Evolutionary conservation across 1,140 invertebrate species (phyloP), one percentile per base, ranked within the genome.

Genomic region (Colletes gigas): DNA sequence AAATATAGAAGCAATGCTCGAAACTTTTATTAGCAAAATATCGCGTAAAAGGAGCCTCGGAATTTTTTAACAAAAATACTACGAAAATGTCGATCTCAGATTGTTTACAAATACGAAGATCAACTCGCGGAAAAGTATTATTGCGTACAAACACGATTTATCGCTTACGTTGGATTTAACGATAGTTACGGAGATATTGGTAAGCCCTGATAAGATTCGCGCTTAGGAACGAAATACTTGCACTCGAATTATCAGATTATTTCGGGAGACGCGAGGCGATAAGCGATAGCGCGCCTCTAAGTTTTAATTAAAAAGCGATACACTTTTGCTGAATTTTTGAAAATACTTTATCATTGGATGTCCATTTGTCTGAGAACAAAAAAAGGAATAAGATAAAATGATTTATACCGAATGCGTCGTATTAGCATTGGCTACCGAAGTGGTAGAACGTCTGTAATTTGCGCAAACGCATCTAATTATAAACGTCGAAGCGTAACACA

Each of bases 231-330:
- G 83, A 54, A 65, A 65, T 67, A 74, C 68, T 78, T 81, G 72
- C 62, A 82, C 50, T 63, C 14, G 9, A 67, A 66, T 87, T 86
- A 82, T 87, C 85, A 66, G 71, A 84, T 82, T 80, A 87, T 77
- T 70, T 80, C 52, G 54, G 50, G 39, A 60, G 30, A 59, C 12
- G n/a, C 5, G n/a, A 8, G 15, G 9, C 47, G 68, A 73, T 62
- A 82, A 65, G 41, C n/a, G 73, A 68, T 84, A 84, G 75, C 67
- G 47, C 52, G 70, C 39, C 54, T 65, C 19, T 19, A 5, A 21
- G 50, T 15, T 67, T 82, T 74, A 78, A 85, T 75, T 67, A 60
- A 73, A 60, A 55, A 30, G 3, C 59, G 14, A 73, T 44, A 54
- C 19, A 73, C 21, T 21, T 60, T n/a, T n/a, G 4, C 6, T 4